Evolutionary conservation across 2,888 invertebrate genomes (phyloP), one percentile per base, ranked within the genome.

Genomic region (Trichopoda pennipes): DNA sequence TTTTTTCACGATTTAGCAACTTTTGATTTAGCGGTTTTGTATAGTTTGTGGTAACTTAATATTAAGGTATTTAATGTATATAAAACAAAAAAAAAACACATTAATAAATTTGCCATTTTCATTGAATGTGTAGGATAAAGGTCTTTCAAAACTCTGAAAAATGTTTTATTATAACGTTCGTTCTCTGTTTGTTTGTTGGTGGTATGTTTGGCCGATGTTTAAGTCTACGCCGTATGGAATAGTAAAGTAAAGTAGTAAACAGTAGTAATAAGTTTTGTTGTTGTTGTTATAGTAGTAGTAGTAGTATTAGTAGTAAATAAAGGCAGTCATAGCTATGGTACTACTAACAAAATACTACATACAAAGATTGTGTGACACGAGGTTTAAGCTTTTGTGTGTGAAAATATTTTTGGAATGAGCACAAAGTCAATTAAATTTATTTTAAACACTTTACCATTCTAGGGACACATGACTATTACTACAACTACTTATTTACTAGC

Each of bases 381-480:
- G 75, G 85, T 87, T 86, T 85, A 85, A 87, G 87, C 87, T 88
- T 88, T 87, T 86, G 87, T 88, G 87, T 89, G 88, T 88, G 89
- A 88, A 88, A 87, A 87, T 89, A 88, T 88, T 88, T 87, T 85
- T 79, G 81, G 81, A 81, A 76, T 82, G 82, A 82, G 82, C 82
- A 82, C 82, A 82, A 82, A 82, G 82, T 82, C 82, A 82, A 82
- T 83, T 83, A 83, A 80, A 80, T 83, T 83, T 83, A 83, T 80
- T 80, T 80, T 83, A 80, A 83, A 83, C 82, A 82, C 82, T 82
- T 82, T 82, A 82, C 82, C 82, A 82, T 82, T 82, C 82, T 82
- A 82, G 82, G 82, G 82, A 82, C 82, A 82, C 79, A 82, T 79
- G 75, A 82, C 60, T 82, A 72, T 66, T 76, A 72, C 70, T 70